phyloP scores from a whole-genome alignment of 2,888 invertebrate species.

The Ichneumon xanthorius region DNA sequence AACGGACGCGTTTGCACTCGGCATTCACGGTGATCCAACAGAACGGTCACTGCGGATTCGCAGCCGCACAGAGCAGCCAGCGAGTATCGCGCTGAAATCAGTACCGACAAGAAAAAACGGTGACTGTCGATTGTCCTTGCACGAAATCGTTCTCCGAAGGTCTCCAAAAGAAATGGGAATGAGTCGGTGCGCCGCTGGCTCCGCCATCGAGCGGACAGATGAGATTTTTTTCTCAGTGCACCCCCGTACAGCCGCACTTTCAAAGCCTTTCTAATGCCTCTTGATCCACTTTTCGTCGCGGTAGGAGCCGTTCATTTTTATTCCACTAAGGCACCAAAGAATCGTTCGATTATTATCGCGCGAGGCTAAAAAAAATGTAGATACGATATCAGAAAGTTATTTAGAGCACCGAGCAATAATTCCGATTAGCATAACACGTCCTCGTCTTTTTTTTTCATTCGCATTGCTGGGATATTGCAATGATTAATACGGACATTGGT shows the following conservation, averaged over 20 bases:
- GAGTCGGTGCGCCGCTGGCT: neutral
- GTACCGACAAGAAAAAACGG: neutral
- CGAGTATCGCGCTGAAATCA: neutral
- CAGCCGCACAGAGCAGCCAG: neutral
- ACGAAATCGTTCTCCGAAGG: neutral
- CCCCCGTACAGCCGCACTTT: neutral
- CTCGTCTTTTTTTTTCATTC: neutral
- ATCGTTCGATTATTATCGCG: conserved; percentile 16
- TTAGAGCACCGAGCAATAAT: conserved; percentile 4
- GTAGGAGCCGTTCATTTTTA: neutral
- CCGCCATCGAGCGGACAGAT: neutral
- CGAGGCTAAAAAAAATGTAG: neutral
- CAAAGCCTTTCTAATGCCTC: conserved; percentile 7
- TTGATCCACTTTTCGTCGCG: conserved; percentile 6
- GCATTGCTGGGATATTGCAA: neutral
- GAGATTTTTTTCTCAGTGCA: neutral
- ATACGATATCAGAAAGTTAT: neutral
- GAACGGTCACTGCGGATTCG: neutral
- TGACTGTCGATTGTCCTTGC: conserved; percentile 32
- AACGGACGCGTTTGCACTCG: neutral
- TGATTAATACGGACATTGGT: neutral
- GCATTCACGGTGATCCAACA: neutral
- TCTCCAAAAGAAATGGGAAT: conserved; percentile 30
- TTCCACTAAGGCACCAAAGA: neutral
- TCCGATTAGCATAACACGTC: conserved; percentile 2